These are phyloP conservation scores for Magallana ariakensis DNA, from an alignment of 1,140 invertebrate species.

Conservation along the genomic window DNA sequence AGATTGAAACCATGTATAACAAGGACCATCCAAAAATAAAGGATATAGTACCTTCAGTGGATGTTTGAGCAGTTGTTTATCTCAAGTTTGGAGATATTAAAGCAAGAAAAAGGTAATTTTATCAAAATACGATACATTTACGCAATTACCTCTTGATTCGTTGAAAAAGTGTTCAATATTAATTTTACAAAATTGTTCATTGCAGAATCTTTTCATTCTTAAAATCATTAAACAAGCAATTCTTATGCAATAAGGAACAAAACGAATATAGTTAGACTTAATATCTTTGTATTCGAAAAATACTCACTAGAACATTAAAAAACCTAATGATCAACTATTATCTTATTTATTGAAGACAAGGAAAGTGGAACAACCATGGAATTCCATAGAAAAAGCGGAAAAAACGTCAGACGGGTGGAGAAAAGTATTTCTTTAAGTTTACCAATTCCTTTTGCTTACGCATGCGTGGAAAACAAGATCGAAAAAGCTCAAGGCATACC, in stretches of 20 bases:
- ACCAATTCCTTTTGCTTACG: background rate
- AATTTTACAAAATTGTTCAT: too few species aligned
- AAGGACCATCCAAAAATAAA: background rate
- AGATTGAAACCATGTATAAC: background rate
- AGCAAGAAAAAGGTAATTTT: background rate
- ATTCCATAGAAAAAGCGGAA: background rate
- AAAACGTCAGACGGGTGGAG: background rate
- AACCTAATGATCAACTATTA: too few species aligned
- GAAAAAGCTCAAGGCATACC: background rate
- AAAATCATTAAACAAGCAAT: too few species aligned
- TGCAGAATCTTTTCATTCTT: too few species aligned
- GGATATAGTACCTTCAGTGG: background rate
- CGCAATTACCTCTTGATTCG: too few species aligned
- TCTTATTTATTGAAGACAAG: too few species aligned
- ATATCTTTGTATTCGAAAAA: too few species aligned
- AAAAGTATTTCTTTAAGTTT: background rate
- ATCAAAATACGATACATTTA: too few species aligned
- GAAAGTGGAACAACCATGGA: background rate
- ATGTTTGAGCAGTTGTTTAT: background rate
- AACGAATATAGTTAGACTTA: too few species aligned
- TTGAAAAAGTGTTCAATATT: too few species aligned
- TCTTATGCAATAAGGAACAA: too few species aligned
- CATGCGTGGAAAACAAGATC: background rate
- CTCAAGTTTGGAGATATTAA: conserved; percentile 1
- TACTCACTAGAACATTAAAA: too few species aligned